Conservation (phyloP, 2,888 invertebrate species). For the Tipula helvola region DNA sequence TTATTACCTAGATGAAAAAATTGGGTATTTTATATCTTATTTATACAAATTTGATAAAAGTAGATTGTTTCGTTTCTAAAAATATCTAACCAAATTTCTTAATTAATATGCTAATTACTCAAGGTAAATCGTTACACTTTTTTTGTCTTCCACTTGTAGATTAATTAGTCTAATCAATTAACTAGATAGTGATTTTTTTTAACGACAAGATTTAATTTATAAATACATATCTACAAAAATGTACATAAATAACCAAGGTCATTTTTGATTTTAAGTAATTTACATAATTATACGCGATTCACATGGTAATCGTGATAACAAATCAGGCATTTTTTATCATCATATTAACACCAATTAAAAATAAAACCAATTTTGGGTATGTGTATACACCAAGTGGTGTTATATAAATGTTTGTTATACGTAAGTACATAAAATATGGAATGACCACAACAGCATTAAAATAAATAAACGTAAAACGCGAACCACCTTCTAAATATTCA, state of each 20-base stretch:
- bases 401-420: background rate
- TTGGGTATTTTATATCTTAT: too few relatives aligned
- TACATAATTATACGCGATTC: background rate
- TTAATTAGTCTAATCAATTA: background rate
- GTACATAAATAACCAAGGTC: background rate
- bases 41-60: background rate
- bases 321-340: background rate
- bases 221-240: background rate
- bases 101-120: background rate
- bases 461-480: background rate
- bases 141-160: background rate
- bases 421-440: background rate
- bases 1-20: too few relatives aligned
- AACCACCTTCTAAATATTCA: background rate
- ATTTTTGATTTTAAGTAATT: background rate
- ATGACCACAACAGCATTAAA: background rate
- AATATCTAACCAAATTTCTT: background rate
- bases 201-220: background rate
- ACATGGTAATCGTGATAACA: background rate
- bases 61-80: background rate
- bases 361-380: background rate
- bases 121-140: background rate
- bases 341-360: background rate
- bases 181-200: background rate
- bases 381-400: background rate